These are phyloP conservation scores for Amiota communis DNA, from an alignment of 2,888 invertebrate genomes.

Conservation along the genomic window DNA sequence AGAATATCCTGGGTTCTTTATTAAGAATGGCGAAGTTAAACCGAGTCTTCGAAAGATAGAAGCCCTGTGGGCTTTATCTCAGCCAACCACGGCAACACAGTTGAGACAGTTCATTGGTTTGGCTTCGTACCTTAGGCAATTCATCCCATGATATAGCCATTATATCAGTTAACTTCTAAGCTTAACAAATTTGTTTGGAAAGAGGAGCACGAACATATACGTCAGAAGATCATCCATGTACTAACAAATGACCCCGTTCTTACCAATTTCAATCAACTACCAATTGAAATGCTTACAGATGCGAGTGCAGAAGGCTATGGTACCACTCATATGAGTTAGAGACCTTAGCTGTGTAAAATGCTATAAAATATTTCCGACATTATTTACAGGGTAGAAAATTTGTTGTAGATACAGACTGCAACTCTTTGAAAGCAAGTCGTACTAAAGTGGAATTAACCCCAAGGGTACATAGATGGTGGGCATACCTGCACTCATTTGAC, in stretches of 20 bases:
- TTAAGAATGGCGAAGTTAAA: neutral
- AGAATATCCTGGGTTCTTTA: too few relatives aligned
- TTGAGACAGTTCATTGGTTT: neutral
- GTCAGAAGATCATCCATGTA: conserved; percentile 23
- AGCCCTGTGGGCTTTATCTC: neutral
- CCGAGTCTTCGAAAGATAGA: conserved; percentile 2
- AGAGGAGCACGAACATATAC: conserved; percentile 19
- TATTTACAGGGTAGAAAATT: neutral
- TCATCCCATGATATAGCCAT: neutral
- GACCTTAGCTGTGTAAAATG: conserved; percentile 22
- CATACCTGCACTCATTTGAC: neutral
- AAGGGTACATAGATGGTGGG: neutral
- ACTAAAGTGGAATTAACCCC: neutral
- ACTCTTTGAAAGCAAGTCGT: neutral
- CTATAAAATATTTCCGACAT: neutral
- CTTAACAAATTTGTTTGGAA: neutral
- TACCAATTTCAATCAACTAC: conserved; percentile 32
- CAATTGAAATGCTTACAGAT: conserved; percentile 35
- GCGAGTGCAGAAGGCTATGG: conserved; percentile 34
- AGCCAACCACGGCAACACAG: conserved; percentile 9
- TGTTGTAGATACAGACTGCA: neutral
- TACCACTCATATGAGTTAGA: conserved; percentile 36
- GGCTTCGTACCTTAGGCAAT: neutral
- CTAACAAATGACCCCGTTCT: conserved; percentile 31
- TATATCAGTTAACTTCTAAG: conserved; percentile 5